Conservation (phyloP, 2,797 vertebrate species). For the Heteromormyrus szaboi region DNA sequence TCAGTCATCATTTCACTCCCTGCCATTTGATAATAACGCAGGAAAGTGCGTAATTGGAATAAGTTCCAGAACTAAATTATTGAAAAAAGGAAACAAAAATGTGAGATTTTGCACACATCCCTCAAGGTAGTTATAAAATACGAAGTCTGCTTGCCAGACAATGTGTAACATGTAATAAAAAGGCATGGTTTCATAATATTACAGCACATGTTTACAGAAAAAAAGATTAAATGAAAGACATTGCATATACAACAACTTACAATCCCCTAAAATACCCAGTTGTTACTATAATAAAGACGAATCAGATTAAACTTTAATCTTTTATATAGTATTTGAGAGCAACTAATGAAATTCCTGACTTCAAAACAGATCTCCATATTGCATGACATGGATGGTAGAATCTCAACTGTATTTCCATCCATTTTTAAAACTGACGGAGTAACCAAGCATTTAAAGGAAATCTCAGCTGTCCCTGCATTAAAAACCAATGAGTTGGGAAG, state of each 20-base stretch:
- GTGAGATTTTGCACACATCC: constrained; percentile 2
- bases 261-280: not conserved
- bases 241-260: not conserved
- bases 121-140: not conserved
- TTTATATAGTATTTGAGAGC: not conserved
- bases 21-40: not conserved
- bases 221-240: not conserved
- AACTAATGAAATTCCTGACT: not conserved
- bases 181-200: not conserved
- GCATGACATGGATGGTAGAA: not conserved
- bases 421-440: not conserved
- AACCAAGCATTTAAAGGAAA: not conserved
- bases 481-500: not conserved
- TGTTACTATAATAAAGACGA: not conserved
- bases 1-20: not conserved
- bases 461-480: not conserved
- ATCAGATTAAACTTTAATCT: not conserved
- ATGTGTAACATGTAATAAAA: not conserved
- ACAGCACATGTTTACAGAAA: not conserved
- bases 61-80: constrained; percentile 6
- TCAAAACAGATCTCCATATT: not conserved
- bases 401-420: not conserved
- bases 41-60: not conserved
- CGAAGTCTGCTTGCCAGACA: not conserved
- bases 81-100: not conserved